Evolutionary conservation across 2,113 vertebrate species (phyloP), one percentile per base, ranked within the genome.

Genomic region (Taxidea taxus): DNA sequence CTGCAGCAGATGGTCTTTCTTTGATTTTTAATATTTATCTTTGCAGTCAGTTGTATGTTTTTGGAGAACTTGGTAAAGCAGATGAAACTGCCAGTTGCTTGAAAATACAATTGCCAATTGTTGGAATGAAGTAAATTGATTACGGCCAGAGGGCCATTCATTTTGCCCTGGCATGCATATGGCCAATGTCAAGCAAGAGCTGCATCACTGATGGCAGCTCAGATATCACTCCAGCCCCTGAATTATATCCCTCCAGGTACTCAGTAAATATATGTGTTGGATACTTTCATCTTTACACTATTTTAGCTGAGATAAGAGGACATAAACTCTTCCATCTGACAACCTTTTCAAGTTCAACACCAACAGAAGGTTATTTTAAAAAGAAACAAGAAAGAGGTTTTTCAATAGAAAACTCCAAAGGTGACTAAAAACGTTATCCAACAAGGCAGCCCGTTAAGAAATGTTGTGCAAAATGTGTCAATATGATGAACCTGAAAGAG

Each of bases 101-200:
- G 94, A 98, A 98, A 98, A 95, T 97, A 96, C 97, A 97, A 75
- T 98, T 98, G 98, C 98, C 98, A 98, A 97, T 98, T 97, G 94
- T 98, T 98, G 98, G 98, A 98, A 98, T 95, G 98, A 98, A 94
- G 92, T 0, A 98, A 98, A 98, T 97, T 98, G 98, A 98, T 98
- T 98, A 96, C 51, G 97, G 98, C 97, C 97, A 96, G 96, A 97
- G 94, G 75, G 97, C 97, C 96, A 98, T 98, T 98, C 92, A 97
- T 98, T 98, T 98, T 88, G 15, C 14, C 42, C 97, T 98, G 98
- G 98, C 98, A 98, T 1, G 0, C 95, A 94, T 94, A 98, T 95
- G 98, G 96, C 97, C 92, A 78, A 80, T 21, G 39, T 98, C 98
- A 98, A 91, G 95, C 97, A 97, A 98, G 96, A 78, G 95, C 96